Base-by-base conservation (phyloP, 2,888 invertebrate genomes). In the Drymonia ruficornis region DNA sequence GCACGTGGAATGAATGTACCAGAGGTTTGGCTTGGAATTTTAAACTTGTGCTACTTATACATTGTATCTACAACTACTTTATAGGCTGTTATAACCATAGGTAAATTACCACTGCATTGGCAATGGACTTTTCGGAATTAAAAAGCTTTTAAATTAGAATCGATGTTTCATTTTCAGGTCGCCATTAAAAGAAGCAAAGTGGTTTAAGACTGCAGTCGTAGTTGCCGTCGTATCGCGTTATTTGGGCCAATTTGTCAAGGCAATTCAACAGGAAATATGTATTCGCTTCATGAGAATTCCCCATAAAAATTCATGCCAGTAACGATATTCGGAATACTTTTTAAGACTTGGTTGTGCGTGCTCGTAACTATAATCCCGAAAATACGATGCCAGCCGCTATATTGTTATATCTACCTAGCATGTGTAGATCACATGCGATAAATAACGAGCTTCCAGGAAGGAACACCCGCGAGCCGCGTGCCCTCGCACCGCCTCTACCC, bases 1-100 rank as follows among this genome's bases (percentile, higher is more conserved):
- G 61, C 76, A 89, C 91, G 89, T 89, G 90, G 63, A 67, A 63
- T 59, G 89, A 88, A 90, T 89, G 61, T 65, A 68, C 65, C 56
- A 67, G 56, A 42, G 52, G 48, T 66, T 69, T 65, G 63, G 57
- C 54, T 61, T 56, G 57, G 67, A 74, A 72, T 71, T 78, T 76
- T 69, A 74, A 80, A 72, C 67, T 11, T 16, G 36, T 36, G 36
- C 36, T 36, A 36, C 6, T 0, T 49, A 53, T 60, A 43, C 48
- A 48, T 55, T 15, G n/a, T 40, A 40, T n/a, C 16, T 23, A 7
- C 7, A 40, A 31, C 2, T 31, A 31, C 31, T 23, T 23, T 2
- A 23, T 23, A 23, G 5, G 23, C 23, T 23, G 23, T 2, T 5
- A 23, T 23, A 23, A 23, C 23, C 23, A 23, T 7, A 7, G 23